Base-by-base conservation (phyloP, 2,797 vertebrate species). In the Pseudomugil gertrudae region DNA sequence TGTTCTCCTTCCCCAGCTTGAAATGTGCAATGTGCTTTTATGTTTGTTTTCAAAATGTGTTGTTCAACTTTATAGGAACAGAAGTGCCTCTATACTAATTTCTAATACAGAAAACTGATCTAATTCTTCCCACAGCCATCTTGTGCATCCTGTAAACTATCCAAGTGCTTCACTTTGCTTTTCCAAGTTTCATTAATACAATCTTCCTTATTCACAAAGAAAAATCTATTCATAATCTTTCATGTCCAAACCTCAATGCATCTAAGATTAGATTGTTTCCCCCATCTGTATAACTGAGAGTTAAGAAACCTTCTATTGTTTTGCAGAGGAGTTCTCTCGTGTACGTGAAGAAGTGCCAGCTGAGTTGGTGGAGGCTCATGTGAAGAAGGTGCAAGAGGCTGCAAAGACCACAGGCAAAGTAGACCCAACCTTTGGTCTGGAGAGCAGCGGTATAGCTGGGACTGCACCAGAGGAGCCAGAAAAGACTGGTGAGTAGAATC, bases 391-490 rank as follows among this genome's bases (percentile, higher is more conserved):
- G 0, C 96, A 98, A 73, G 98, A 99, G 58, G 97, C 96, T 0
- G 98, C 97, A 0, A 93, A 95, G 53, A 95, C 92, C 81, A 96
- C 96, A 0, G 98, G 98, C 2, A 99, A 97, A 80, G 96, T 99
- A 60, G 97, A 99, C 84, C 98, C 98, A 0, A 90, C 94, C 0
- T 99, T 92, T 0, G 98, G 97, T 0, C 88, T 99, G 58, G 98
- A 99, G 85, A 98, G 95, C 91, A 99, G 98, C 68, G 98, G 97
- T 78, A 99, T 99, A 8, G 98, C 97, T 0, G 97, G 98, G 13
- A 99, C 98, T 0, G 95, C 94, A 0, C 96, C 96, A 0, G 97
- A 99, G 0, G 96, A 98, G 69, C 96, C 96, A 0, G 97, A 99
- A 53, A 99, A 96, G 78, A 91, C 93, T 0, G 96, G 98, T 98